Base-by-base conservation (phyloP, 2,888 invertebrate genomes). In the Aphidoletes aphidimyza region DNA sequence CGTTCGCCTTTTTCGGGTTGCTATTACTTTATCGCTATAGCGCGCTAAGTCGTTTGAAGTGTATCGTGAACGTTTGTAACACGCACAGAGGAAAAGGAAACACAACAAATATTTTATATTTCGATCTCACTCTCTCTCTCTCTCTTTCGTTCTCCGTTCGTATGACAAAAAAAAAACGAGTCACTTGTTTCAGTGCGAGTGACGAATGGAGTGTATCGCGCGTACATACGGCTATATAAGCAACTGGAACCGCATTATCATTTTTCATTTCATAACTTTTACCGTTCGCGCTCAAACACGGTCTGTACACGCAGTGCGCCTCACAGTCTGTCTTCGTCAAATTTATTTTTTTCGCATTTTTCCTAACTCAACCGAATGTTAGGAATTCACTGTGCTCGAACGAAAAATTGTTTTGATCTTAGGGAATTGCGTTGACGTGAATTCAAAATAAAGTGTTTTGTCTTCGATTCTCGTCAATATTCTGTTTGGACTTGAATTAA, bases 191-290 rank as follows among this genome's bases (percentile, higher is more conserved):
- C 1, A 36, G 81, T n/a, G 81, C 11, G 37, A 6, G 8, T n/a
- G 37, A 81, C 37, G 17, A 54, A n/a, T n/a, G 6, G 69, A 8
- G 22, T 59, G 2, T 8, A 5, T 1, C 26, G 78, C 78, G 22
- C 39, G 81, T 6, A 36, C 36, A 17, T n/a, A 17, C n/a, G 36
- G n/a, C 81, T 81, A 81, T 81, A 81, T 81, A 81, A 81, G 37
- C 81, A 37, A 81, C 37, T 37, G 37, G n/a, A 81, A 37, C 37
- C 0, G n/a, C 37, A 81, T 37, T 81, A 81, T 81, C 37, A 81
- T n/a, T 81, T 81, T 37, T 81, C 81, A 81, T 81, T 81, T 81
- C 37, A 37, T 37, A 22, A 81, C 11, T 9, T 81, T 81, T n/a
- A 81, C 39, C 81, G 81, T 37, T 81, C 37, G 36, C 37, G 81